Conservation (phyloP, 2,888 invertebrate species). For the Tipula unca region DNA sequence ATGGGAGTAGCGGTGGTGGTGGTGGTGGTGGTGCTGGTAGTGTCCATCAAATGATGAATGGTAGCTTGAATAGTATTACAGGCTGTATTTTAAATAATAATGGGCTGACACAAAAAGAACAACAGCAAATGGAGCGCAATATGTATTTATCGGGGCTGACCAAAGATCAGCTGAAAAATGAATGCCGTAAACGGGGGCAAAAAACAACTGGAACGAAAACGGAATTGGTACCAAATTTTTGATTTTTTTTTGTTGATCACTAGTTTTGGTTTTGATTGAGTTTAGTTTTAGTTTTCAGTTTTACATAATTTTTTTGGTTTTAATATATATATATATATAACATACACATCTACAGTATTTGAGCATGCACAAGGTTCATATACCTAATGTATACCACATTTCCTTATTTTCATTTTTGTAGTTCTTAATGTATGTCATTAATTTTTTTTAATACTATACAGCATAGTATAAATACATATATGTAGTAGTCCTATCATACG, state of each 20-base stretch:
- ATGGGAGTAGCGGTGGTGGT: background rate
- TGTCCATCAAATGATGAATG: background rate
- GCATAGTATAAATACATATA: no score
- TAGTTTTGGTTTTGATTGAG: constrained; percentile 8
- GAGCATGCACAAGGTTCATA: background rate
- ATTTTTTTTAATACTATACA: no score
- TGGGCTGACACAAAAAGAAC: constrained; percentile 29
- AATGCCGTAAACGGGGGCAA: constrained; percentile 60
- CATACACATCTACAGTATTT: background rate
- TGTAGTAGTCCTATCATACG: no score
- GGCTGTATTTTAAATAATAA: constrained; percentile 21
- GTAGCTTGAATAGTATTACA: constrained; percentile 19
- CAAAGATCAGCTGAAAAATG: constrained; percentile 59
- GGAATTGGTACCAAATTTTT: constrained; percentile 52
- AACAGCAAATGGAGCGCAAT: constrained; percentile 28
- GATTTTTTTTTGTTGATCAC: constrained; percentile 18
- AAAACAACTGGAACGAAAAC: constrained; percentile 60
- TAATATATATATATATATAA: background rate
- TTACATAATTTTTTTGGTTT: background rate
- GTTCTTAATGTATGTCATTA: no score
- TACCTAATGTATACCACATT: background rate
- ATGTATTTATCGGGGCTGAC: constrained; percentile 50
- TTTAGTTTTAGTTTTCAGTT: constrained; percentile 17
- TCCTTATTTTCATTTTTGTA: background rate
- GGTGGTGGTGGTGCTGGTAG: background rate